These are phyloP conservation scores for Ailurus styani DNA, from an alignment of 2,113 vertebrate genomes.

Conservation along the genomic window DNA sequence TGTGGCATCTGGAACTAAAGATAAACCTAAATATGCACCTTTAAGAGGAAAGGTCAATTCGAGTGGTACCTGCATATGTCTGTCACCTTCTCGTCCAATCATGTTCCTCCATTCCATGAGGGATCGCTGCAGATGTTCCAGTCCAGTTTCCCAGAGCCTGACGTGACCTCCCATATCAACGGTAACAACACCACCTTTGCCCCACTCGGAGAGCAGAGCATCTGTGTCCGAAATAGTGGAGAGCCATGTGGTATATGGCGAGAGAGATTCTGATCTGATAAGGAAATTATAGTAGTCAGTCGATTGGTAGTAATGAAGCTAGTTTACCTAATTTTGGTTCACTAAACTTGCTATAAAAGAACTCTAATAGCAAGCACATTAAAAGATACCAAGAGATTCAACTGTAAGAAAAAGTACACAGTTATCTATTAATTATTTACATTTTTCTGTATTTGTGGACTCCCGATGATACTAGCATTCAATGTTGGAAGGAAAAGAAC, in stretches of 20 bases:
- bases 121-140: conserved; percentile 89
- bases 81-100: conserved; percentile 91
- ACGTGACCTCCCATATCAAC: conserved; percentile 93
- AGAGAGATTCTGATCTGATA: conserved; percentile 85
- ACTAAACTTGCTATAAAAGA: background rate
- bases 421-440: background rate
- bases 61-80: conserved; percentile 88
- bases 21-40: background rate
- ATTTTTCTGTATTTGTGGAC: background rate
- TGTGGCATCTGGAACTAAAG: background rate
- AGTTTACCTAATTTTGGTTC: background rate
- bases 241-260: conserved; percentile 93
- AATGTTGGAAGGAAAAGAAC: background rate
- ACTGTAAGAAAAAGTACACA: background rate
- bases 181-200: conserved; percentile 86
- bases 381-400: background rate
- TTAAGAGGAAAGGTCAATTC: background rate
- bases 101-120: conserved; percentile 96
- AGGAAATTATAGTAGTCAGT: background rate
- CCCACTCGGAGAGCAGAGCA: conserved; percentile 86
- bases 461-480: background rate
- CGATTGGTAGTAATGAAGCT: background rate
- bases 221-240: conserved; percentile 92
- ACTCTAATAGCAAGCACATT: background rate
- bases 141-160: conserved; percentile 94